Conservation (phyloP, 2,888 invertebrate species). For the Athalia rosae region DNA sequence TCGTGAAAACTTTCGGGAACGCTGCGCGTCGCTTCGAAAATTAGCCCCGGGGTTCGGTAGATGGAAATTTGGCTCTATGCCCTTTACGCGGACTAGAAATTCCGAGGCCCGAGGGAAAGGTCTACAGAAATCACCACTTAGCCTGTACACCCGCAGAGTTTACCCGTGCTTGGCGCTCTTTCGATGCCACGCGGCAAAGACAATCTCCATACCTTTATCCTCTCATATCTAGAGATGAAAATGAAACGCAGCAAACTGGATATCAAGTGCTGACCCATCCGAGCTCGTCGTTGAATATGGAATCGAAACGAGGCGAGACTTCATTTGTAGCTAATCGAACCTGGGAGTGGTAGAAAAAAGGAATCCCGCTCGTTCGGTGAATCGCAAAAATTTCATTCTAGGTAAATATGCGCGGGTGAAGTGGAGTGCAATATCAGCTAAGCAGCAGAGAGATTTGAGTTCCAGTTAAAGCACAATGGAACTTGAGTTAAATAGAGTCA, state of each 20-base stretch:
- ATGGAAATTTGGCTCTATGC: background rate
- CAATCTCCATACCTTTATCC: background rate
- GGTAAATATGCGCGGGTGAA: background rate
- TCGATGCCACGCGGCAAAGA: background rate
- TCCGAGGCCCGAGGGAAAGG: background rate
- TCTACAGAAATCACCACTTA: background rate
- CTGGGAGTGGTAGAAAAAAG: too few species aligned
- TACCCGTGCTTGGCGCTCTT: too few species aligned
- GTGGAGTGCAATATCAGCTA: too few species aligned
- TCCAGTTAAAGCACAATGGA: slow-evolving; percentile 2
- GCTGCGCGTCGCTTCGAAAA: background rate
- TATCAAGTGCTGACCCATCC: too few species aligned
- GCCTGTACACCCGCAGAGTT: background rate
- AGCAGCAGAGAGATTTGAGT: background rate
- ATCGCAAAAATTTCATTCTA: too few species aligned
- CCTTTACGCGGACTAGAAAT: background rate
- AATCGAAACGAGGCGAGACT: too few species aligned
- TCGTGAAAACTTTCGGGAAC: too few species aligned
- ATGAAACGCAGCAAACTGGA: too few species aligned
- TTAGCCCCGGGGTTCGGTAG: background rate
- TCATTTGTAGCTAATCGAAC: too few species aligned
- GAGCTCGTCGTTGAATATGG: too few species aligned
- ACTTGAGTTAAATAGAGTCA: slow-evolving; percentile 6
- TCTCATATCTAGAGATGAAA: too few species aligned
- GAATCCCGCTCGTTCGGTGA: too few species aligned